Conservation (phyloP, 2,797 vertebrate genomes). For the Gallinago solitaria region DNA sequence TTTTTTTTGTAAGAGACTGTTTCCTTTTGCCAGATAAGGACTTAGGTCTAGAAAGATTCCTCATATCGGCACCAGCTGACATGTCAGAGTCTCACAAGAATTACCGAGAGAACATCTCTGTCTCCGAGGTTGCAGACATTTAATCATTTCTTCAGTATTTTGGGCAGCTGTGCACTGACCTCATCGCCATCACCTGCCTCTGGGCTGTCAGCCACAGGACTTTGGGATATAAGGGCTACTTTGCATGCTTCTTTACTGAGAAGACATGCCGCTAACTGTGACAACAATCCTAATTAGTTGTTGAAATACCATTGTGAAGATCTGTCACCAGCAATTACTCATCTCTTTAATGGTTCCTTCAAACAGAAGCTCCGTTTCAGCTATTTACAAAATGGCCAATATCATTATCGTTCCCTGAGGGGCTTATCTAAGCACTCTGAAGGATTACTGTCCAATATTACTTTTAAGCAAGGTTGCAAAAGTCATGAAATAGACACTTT, state of each 20-base stretch:
- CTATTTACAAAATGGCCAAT: conserved; percentile 60
- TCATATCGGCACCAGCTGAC: conserved; percentile 7
- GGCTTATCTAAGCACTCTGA: conserved; percentile 47
- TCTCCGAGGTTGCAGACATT: conserved; percentile 2
- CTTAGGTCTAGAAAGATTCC: not conserved
- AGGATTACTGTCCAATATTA: conserved; percentile 50
- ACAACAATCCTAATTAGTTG: conserved; percentile 67
- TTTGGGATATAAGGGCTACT: not conserved
- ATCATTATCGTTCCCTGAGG: conserved; percentile 48
- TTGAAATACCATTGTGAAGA: conserved; percentile 64
- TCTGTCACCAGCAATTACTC: conserved; percentile 62
- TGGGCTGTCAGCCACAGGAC: conserved; percentile 16
- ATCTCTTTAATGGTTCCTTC: conserved; percentile 52
- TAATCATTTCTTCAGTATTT: conserved; percentile 59
- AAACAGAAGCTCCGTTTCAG: conserved; percentile 53
- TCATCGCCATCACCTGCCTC: conserved; percentile 16
- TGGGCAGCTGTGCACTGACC: conserved; percentile 53
- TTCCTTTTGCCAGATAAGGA: conserved; percentile 8
- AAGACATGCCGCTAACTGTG: conserved; percentile 47
- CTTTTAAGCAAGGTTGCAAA: conserved; percentile 45
- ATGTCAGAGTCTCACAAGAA: conserved; percentile 43
- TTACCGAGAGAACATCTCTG: conserved; percentile 40
- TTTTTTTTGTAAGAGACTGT: not conserved
- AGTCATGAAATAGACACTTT: conserved; percentile 38
- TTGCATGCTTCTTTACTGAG: conserved; percentile 22